Base-by-base conservation (phyloP, 2,888 invertebrate genomes). In the Callyntrura sp. region DNA sequence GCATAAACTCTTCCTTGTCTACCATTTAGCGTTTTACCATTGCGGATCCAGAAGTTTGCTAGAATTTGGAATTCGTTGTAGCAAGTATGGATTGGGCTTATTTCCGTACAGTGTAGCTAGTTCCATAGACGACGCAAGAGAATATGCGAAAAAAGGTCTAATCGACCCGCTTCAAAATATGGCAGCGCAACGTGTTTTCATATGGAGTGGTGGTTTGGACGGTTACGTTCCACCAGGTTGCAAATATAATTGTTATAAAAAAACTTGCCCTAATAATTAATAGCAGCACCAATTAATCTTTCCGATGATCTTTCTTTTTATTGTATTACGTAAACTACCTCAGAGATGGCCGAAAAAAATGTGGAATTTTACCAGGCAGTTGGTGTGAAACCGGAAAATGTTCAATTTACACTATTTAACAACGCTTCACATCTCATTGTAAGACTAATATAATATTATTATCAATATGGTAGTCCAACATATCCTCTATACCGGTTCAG, bases 1-100 rank as follows among this genome's bases (percentile, higher is more conserved):
- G n/a, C n/a, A n/a, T n/a, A n/a, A n/a, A n/a, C n/a, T n/a, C n/a
- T n/a, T n/a, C n/a, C n/a, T n/a, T n/a, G n/a, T n/a, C n/a, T n/a
- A n/a, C n/a, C n/a, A n/a, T n/a, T n/a, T 23, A 93, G 93, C 86
- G n/a, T 93, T 92, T 88, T 93, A 93, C 60, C 84, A 91, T 14
- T 93, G 93, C 57, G 92, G 93, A 17, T 92, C 91, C 11, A 55
- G 73, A 0, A 91, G 90, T 57, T 60, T 93, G 11, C 43, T 92
- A 11, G 90, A 91, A 35, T 93, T 93, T 82, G 93, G 92, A n/a
- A 25, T 92, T 23, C 87, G 92, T 11, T 93, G 93, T 55, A 89
- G 90, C 57, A 91, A 85, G 51, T 70, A 51, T 2, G 92, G 91
- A 11, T 62, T 89, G 5, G 91, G 90, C 11, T 23, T 91, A 12